Evolutionary conservation across 2,797 vertebrate species (phyloP).

Genomic region (Bradypodion ventrale): DNA sequence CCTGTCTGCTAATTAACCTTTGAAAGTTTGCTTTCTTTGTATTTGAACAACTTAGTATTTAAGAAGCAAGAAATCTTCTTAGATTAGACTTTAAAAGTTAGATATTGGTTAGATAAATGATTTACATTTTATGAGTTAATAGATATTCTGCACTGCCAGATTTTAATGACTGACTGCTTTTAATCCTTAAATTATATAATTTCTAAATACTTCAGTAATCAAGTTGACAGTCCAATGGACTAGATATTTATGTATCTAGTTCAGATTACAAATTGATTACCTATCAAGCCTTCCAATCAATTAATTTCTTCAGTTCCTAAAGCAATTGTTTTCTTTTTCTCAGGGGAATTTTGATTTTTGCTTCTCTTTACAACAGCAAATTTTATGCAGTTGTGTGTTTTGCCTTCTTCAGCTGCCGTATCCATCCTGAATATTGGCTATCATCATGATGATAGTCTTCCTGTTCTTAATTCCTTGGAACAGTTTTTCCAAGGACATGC

Average conservation of each 20-base stretch:
- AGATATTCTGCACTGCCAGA: background rate
- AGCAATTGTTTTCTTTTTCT: conserved; percentile 35
- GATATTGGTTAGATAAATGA: conserved; percentile 7
- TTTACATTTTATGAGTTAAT: conserved; percentile 10
- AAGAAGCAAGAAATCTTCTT: background rate
- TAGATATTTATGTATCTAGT: conserved; percentile 24
- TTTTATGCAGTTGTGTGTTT: conserved; percentile 8
- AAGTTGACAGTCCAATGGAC: conserved; percentile 11
- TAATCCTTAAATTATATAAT: conserved; percentile 24
- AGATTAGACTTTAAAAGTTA: conserved; percentile 2
- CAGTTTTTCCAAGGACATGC: too few relatives aligned
- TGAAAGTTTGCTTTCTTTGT: background rate
- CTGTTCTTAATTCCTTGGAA: too few relatives aligned
- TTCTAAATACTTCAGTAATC: conserved; percentile 25
- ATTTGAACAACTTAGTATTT: background rate
- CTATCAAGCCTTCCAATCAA: conserved; percentile 32
- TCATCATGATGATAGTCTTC: too few relatives aligned
- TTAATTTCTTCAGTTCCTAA: conserved; percentile 31
- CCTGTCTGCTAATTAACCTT: background rate
- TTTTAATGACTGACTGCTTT: conserved; percentile 18
- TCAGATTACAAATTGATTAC: conserved; percentile 29
- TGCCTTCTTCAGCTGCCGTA: too few relatives aligned
- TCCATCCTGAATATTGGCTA: too few relatives aligned
- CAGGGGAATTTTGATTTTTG: conserved; percentile 17
- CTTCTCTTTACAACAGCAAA: background rate